Evolutionary conservation across 2,113 vertebrate genomes (phyloP), one percentile per base, ranked within the genome.

Genomic region (Leptosomus discolor): DNA sequence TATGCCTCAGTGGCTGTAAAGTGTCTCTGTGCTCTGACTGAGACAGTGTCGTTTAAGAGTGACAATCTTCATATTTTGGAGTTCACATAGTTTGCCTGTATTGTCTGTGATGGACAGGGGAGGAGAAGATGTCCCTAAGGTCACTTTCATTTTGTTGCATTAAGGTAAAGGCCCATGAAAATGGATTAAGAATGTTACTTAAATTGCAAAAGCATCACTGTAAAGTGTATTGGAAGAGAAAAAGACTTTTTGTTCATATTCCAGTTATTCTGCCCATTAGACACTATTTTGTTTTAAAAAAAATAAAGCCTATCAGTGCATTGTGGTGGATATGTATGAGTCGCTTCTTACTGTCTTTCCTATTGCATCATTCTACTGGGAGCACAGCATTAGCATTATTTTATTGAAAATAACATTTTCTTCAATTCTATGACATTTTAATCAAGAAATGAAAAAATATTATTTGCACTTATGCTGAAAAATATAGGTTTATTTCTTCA

Each of bases 141-240:
- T 95, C 89, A 71, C 60, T 87, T 95, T 92, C 29, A 92, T 96
- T 81, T 89, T 68, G 56, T 79, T 92, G 30, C 73, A 90, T 94
- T 87, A 94, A 85, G 53, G 85, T 73, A 89, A 95, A 93, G 92
- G 60, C 73, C 39, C 90, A 63, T 90, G 84, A 93, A 95, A 95
- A 81, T 73, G 65, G 94, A 56, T 95, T 92, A 92, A 87, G 88
- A 89, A 81, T 64, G 43, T 54, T 82, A 78, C 60, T 94, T 85
- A 87, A 90, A 85, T 90, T 89, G 76, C 69, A 88, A 75, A 95
- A 63, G 19, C 77, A 85, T 84, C 64, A 12, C 53, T 79, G 57
- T 68, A 56, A 93, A 89, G 73, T 79, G 56, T 91, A 56, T 68
- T 95, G 58, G 48, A 93, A 90, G 53, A 82, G 77, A 91, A 91